These are phyloP conservation scores for Camptogramma bilineatum DNA, from an alignment of 2,888 invertebrate genomes.

Conservation along the genomic window DNA sequence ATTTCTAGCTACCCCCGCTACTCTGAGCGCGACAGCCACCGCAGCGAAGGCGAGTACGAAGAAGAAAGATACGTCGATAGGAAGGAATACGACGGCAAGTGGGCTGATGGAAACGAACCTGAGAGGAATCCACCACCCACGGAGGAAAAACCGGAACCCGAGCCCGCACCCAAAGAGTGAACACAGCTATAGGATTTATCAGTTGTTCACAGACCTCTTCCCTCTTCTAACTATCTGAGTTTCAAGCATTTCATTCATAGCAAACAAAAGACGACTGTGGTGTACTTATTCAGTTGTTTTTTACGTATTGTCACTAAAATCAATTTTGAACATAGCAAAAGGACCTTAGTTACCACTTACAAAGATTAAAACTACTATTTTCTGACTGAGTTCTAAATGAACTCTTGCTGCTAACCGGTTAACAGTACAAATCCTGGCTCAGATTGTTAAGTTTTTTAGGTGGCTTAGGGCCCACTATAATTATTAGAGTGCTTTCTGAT, in stretches of 20 bases:
- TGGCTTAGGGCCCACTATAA: background rate
- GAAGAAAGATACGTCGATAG: constrained; percentile 85
- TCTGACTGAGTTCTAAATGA: background rate
- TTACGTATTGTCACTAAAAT: background rate
- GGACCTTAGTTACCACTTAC: background rate
- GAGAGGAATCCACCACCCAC: constrained; percentile 59
- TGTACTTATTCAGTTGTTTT: background rate
- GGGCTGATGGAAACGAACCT: constrained; percentile 86
- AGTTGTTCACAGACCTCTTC: background rate
- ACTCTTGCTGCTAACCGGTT: background rate
- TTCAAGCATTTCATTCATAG: background rate
- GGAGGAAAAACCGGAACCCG: constrained; percentile 76
- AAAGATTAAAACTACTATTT: background rate
- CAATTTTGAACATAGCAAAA: background rate
- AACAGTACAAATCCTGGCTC: background rate
- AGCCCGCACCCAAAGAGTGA: constrained; percentile 73
- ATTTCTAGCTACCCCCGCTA: constrained; percentile 73
- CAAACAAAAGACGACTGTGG: too few species aligned
- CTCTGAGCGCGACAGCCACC: constrained; percentile 78
- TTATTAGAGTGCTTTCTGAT: constrained; percentile 5
- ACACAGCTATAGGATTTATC: constrained; percentile 16
- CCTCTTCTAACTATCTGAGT: background rate
- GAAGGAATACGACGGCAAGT: constrained; percentile 88
- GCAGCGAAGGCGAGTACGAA: constrained; percentile 83
- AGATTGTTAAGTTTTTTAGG: background rate